These are phyloP conservation scores for Drosophila sulfurigaster DNA, from an alignment of 1,140 invertebrate genomes.

Conservation along the genomic window DNA sequence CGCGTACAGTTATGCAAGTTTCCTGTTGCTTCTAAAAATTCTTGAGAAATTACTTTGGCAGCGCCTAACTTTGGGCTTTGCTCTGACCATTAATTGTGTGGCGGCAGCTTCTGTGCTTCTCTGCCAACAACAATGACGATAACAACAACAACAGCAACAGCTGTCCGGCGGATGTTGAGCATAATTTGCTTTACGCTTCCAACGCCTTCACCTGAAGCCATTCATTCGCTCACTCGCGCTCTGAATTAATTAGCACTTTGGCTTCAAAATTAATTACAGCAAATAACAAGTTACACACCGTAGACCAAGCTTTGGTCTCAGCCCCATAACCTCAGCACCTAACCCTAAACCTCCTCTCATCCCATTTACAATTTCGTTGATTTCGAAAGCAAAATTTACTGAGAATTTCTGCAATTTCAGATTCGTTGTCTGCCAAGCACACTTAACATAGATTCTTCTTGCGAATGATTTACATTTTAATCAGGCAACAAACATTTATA, in stretches of 20 bases:
- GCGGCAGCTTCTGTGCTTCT: constrained; percentile 42
- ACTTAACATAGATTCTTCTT: constrained; percentile 9
- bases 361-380: constrained; percentile 12
- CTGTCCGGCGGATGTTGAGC: constrained; percentile 51
- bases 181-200: constrained; percentile 43
- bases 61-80: constrained; percentile 35
- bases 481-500: constrained; percentile 42
- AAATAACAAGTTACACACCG: constrained; percentile 80
- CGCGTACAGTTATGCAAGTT: constrained; percentile 51
- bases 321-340: background rate
- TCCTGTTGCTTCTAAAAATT: constrained; percentile 47
- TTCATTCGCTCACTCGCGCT: constrained; percentile 44
- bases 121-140: constrained; percentile 5
- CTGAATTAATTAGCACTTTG: constrained; percentile 77
- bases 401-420: constrained; percentile 58
- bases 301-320: constrained; percentile 35
- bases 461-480: constrained; percentile 70
- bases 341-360: background rate
- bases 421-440: constrained; percentile 20
- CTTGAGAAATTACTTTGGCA: constrained; percentile 45
- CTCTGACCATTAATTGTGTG: constrained; percentile 45
- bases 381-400: constrained; percentile 72
- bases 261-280: constrained; percentile 76
- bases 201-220: constrained; percentile 45
- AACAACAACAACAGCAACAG: constrained; percentile 10